Evolutionary conservation across 1,140 invertebrate species (phyloP).

Genomic region (Drosophila elegans): DNA sequence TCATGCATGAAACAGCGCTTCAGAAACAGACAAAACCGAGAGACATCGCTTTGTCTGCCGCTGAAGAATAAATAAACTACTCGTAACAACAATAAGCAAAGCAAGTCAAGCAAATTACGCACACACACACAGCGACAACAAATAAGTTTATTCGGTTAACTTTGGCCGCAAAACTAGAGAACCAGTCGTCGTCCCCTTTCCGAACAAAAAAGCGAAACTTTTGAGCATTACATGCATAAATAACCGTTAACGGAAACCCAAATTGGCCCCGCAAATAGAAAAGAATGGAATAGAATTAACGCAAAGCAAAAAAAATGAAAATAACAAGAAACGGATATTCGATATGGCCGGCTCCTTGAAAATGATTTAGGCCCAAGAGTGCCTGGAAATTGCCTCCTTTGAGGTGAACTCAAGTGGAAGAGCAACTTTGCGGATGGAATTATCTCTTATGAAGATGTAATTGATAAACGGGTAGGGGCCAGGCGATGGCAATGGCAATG

Average conservation of each 20-base stretch:
- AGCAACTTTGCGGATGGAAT: slow-evolving; percentile 44
- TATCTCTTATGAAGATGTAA: slow-evolving; percentile 51
- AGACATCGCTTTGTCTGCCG: slow-evolving; percentile 53
- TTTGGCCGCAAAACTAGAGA: slow-evolving; percentile 33
- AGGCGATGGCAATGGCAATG: slow-evolving; percentile 6
- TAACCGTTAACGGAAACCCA: slow-evolving; percentile 44
- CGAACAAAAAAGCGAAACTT: slow-evolving; percentile 33
- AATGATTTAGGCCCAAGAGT: slow-evolving; percentile 14
- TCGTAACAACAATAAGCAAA: slow-evolving; percentile 45
- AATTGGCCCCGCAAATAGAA: slow-evolving; percentile 28
- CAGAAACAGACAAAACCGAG: slow-evolving; percentile 51
- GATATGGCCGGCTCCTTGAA: slow-evolving; percentile 21
- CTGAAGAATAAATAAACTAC: slow-evolving; percentile 60
- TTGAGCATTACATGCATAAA: slow-evolving; percentile 48
- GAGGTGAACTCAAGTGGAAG: slow-evolving; percentile 50
- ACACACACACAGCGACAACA: slow-evolving; percentile 42
- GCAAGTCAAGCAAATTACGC: slow-evolving; percentile 49
- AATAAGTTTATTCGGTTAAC: slow-evolving; percentile 51
- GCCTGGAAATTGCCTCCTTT: slow-evolving; percentile 38
- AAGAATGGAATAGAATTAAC: slow-evolving; percentile 35
- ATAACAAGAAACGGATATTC: slow-evolving; percentile 18
- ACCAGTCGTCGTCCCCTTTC: background rate
- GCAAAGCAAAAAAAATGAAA: background rate
- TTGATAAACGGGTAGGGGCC: slow-evolving; percentile 34
- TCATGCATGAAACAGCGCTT: slow-evolving; percentile 75